Evolutionary conservation across 2,113 vertebrate genomes (phyloP), one percentile per base, ranked within the genome.

Genomic region (Sinocyclocheilus maitianheensis): DNA sequence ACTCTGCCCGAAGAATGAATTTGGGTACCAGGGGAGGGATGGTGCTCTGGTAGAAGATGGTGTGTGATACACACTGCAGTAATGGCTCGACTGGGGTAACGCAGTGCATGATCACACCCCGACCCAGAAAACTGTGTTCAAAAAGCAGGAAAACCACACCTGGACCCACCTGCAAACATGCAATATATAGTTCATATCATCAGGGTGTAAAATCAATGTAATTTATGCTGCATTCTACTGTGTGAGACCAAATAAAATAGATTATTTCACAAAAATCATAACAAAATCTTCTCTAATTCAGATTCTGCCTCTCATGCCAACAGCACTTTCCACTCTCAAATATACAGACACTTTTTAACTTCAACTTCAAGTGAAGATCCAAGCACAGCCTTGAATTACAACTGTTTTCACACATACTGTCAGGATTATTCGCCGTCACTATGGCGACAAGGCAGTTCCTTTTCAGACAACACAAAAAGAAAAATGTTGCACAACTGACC

Each of bases 1-100:
- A 92, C 85, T 97, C 97, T 0, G 92, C 94, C 72, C 76, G 94
- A 55, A 96, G 92, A 65, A 97, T 91, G 90, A 96, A 94, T 85
- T 96, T 97, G 85, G 96, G 96, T 51, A 96, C 90, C 46, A 94
- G 69, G 3, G 94, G 85, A 0, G 92, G 96, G 1, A 96, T 58
- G 9, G 86, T 94, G 5, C 89, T 89, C 92, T 96, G 95, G 85
- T 94, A 96, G 92, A 94, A 97, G 87, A 97, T 95, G 62, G 88
- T 94, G 92, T 97, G 96, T 6, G 94, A 89, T 8, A 96, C 96
- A 0, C 90, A 93, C 92, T 97, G 96, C 85, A 97, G 88, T 72
- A 97, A 92, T 0, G 96, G 96, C 86, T 97, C 95, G 89, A 96
- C 89, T 0, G 96, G 96, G 1, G 96, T 97, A 87, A 96, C 94